Percentiles rank a stretch among this genome's conserved stretches.
phyloP scores from a whole-genome alignment of 2,888 invertebrate species.

The Cryptophagus acutangulus region DNA sequence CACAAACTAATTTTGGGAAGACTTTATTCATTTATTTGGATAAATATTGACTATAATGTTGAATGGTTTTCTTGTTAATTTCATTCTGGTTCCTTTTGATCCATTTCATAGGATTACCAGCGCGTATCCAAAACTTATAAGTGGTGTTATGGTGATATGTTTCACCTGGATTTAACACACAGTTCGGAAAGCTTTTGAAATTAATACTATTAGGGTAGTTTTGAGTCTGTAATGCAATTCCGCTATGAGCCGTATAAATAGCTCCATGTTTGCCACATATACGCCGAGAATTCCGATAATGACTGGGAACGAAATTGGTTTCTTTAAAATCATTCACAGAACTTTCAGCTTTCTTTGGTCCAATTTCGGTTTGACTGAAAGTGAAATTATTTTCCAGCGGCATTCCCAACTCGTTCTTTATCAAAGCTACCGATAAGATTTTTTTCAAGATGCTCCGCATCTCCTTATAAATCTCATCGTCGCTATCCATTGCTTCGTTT shows the following conservation, averaged over 20 bases:
- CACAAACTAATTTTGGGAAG: no score
- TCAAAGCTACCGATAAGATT: conserved; percentile 9
- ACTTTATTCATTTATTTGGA: conserved; percentile 2
- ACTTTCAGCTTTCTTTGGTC: not conserved
- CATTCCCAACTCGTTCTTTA: conserved; percentile 1
- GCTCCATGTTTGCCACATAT: conserved; percentile 64
- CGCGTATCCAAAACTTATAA: conserved; percentile 64
- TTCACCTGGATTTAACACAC: conserved; percentile 65
- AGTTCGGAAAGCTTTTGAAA: conserved; percentile 68
- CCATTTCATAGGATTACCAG: conserved; percentile 37
- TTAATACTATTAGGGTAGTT: conserved; percentile 86
- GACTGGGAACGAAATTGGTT: not conserved
- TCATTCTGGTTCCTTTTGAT: conserved; percentile 32
- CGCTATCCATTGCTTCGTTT: conserved; percentile 19
- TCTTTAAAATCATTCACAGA: not conserved
- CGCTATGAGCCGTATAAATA: conserved; percentile 68
- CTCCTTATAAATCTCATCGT: conserved; percentile 12
- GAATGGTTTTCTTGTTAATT: no score
- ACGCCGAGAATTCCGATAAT: conserved; percentile 14
- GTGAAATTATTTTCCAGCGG: not conserved
- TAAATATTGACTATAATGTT: no score
- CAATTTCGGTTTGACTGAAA: not conserved
- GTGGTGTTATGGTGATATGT: conserved; percentile 65
- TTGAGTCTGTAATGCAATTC: conserved; percentile 83
- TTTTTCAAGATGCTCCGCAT: conserved; percentile 8